These are phyloP conservation scores for Trinectes maculatus DNA, from an alignment of 2,113 vertebrate species.

Conservation along the genomic window DNA sequence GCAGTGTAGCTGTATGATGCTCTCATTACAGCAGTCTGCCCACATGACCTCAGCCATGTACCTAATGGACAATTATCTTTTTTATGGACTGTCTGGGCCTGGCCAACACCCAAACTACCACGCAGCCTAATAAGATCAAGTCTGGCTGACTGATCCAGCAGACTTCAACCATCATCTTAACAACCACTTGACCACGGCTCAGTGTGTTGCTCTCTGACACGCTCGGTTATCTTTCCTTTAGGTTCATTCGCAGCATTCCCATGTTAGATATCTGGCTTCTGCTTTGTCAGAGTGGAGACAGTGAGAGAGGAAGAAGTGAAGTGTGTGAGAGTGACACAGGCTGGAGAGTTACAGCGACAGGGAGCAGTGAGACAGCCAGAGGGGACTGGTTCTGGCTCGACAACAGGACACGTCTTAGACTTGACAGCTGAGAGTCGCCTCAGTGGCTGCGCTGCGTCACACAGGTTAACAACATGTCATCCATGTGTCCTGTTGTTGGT, in stretches of 20 bases:
- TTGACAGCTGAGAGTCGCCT: constrained; percentile 24
- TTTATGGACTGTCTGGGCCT: constrained; percentile 21
- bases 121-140: constrained; percentile 16
- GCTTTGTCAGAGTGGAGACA: constrained; percentile 19
- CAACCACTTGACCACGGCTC: constrained; percentile 4
- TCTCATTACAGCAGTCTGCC: background rate
- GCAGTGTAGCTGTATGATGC: background rate
- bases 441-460: background rate
- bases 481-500: background rate
- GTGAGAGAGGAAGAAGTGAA: background rate
- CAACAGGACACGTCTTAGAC: constrained; percentile 19
- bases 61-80: constrained; percentile 54
- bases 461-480: background rate
- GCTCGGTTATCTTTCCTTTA: constrained; percentile 18
- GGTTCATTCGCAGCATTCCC: constrained; percentile 13
- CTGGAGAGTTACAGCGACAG: constrained; percentile 3
- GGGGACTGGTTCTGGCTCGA: constrained; percentile 22
- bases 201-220: background rate
- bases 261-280: constrained; percentile 14
- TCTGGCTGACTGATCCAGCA: constrained; percentile 1
- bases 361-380: constrained; percentile 7
- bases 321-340: background rate
- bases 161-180: background rate
- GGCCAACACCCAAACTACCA: constrained; percentile 18
- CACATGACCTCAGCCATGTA: constrained; percentile 9